Evolutionary conservation across 2,888 invertebrate species (phyloP), one percentile per base, ranked within the genome.

Genomic region (Oscheius sp.): DNA sequence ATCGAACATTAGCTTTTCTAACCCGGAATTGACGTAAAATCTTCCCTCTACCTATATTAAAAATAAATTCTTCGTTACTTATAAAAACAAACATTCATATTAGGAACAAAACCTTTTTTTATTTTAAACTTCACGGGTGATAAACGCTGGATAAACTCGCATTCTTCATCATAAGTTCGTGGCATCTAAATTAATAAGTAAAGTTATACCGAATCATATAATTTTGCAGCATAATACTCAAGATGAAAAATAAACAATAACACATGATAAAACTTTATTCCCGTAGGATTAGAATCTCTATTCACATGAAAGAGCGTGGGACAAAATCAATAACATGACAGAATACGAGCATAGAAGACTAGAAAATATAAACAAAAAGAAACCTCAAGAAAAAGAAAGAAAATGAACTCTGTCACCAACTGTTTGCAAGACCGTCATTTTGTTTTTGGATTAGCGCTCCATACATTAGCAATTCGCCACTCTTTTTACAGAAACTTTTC

Each of bases 91-190:
- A 91, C 91, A 83, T 94, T 95, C 98, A 98, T 98, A 85, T 97
- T 96, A 0, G 96, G 95, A 86, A 98, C 97, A 87, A 98, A 98
- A 2, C 96, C 97, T 87, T 94, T 97, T 86, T 96, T 96, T 73
- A 99, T 98, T 85, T 90, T 91, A 94, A 96, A 98, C 80, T 91
- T 91, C 85, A 91, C 89, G 14, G 92, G 90, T 82, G 90, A 91
- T 2, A 95, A 90, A 87, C 93, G 94, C 86, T 98, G 95, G 79
- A 98, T 88, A 86, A 92, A 99, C 85, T 93, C 91, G 26, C 95
- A 88, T 87, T 98, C 98, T 78, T 98, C 96, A 72, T 94, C 91
- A 87, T 94, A 99, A 5, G 88, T 87, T 47, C 90, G 83, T 17
- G 85, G 84, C 83, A 81, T 81, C 67, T 66, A 51, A 38, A 65